Base-by-base conservation (phyloP, 2,797 vertebrate species). In the Parambassis ranga region DNA sequence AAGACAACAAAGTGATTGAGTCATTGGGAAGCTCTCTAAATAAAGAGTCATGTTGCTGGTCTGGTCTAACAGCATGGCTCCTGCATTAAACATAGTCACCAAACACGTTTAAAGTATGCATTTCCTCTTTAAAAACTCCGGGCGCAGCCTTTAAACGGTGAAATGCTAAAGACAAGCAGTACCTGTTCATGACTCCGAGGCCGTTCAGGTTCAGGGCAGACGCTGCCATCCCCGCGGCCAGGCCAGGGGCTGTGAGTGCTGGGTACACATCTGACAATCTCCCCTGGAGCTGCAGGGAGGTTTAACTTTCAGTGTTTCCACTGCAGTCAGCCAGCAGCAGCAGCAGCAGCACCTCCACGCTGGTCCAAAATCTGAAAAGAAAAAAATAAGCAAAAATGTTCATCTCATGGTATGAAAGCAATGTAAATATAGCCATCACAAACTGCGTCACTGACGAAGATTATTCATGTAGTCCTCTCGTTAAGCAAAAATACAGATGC, bases 101-200 rank as follows among this genome's bases (percentile, higher is more conserved):
- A 61, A 60, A 68, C 28, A 42, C 13, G 41, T 57, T 63, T 44
- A 1, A 61, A 38, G 31, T 18, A 42, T 61, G 31, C 13, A 53
- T 60, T 58, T 71, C 37, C 23, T 11, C 9, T 10, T 10, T 1
- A 7, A 23, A 28, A 61, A 2, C 10, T 24, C 8, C 8, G 37
- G 16, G 13, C 5, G 5, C 1, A 16, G 19, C 42, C 36, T 43
- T n/a, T 10, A 20, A 32, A 43, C 14, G 39, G 13, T 20, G 36
- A 39, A 41, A 41, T 14, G 3, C 4, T 14, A 27, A 33, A 7
- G 10, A 36, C 16, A 39, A 9, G 30, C 0, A 14, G 27, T 39
- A 90, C 90, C 87, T 89, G 82, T 81, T 90, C 88, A 91, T 91
- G 81, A 87, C 76, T 85, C 62, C 60, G 1, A 86, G 79, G 77